Conservation (phyloP, 2,113 vertebrate species). For the Ctenodactylus gundi region DNA sequence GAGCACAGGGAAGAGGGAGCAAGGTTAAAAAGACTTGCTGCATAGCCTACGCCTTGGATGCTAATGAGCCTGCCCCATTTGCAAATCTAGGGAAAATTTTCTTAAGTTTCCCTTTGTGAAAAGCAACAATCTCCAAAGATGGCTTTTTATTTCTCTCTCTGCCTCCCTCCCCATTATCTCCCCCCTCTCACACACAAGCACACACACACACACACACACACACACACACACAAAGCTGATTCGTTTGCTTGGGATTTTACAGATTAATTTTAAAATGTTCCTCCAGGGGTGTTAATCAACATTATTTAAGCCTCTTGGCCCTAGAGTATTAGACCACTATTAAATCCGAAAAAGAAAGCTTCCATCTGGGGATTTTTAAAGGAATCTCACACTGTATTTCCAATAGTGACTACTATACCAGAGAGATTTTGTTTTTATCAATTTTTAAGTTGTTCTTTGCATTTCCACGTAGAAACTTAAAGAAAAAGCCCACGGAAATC, state of each 20-base stretch:
- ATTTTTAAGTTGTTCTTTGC: neutral
- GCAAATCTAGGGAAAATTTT: neutral
- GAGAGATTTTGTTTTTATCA: neutral
- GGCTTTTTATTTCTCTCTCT: neutral
- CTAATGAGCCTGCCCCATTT: neutral
- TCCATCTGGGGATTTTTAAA: neutral
- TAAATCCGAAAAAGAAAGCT: constrained; percentile 13
- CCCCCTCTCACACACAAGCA: too few relatives aligned
- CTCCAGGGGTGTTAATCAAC: neutral
- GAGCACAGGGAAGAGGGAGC: neutral
- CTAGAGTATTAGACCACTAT: neutral
- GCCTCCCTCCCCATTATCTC: too few relatives aligned
- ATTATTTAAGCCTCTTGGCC: neutral
- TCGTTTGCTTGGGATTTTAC: neutral
- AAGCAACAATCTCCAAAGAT: constrained; percentile 28
- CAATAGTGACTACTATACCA: neutral
- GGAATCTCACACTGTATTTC: neutral
- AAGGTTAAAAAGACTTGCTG: neutral
- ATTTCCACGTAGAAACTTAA: neutral
- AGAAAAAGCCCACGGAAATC: neutral
- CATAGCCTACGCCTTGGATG: neutral
- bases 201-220: too few relatives aligned
- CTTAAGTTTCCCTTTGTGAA: neutral
- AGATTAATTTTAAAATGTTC: neutral
- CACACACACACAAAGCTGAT: neutral